phyloP scores from a whole-genome alignment of 2,113 vertebrate species.

The Mungos mungo region DNA sequence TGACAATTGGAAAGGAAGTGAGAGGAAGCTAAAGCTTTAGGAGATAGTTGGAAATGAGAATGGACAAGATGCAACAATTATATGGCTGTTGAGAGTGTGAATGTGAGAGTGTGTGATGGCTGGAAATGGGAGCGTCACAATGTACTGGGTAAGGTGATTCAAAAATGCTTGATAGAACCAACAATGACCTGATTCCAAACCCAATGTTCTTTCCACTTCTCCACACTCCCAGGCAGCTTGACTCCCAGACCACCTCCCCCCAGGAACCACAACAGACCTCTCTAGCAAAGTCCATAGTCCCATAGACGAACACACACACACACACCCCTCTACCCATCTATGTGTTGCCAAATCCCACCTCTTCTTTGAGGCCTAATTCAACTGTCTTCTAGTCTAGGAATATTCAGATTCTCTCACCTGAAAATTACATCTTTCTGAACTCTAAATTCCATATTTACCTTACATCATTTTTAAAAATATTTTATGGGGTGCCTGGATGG shows the following conservation, averaged over 20 bases:
- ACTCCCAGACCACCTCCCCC: background rate
- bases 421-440: background rate
- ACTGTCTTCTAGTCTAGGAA: background rate
- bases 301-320: background rate
- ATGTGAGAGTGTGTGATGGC: background rate
- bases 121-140: background rate
- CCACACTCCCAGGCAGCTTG: background rate
- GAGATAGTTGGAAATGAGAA: background rate
- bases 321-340: background rate
- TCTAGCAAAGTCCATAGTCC: background rate
- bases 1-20: background rate
- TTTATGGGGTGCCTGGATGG: no score
- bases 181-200: background rate
- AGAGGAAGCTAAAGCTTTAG: background rate
- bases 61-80: background rate
- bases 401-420: background rate
- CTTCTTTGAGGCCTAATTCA: background rate
- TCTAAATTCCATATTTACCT: background rate
- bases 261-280: background rate
- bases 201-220: background rate
- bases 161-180: background rate
- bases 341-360: background rate
- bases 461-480: background rate
- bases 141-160: background rate
- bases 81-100: background rate